Conservation (phyloP, 2,888 invertebrate genomes). For the Drosophila barbarae region DNA sequence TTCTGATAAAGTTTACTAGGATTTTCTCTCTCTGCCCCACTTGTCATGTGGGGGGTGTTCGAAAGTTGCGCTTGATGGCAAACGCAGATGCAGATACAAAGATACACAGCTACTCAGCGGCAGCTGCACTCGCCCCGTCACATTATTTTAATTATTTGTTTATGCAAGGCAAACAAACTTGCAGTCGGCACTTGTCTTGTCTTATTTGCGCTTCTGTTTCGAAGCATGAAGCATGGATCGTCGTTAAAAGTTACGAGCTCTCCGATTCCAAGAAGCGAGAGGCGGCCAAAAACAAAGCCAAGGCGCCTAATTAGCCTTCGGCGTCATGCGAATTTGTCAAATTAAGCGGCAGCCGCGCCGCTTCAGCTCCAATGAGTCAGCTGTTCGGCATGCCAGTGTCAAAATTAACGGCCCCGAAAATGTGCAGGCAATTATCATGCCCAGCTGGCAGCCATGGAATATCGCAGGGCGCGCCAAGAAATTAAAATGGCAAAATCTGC, state of each 20-base stretch:
- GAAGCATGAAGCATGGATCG: slow-evolving; percentile 28
- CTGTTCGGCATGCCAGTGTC: slow-evolving; percentile 51
- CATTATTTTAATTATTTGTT: slow-evolving; percentile 75
- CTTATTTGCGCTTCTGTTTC: slow-evolving; percentile 16
- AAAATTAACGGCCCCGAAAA: slow-evolving; percentile 51
- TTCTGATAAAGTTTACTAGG: slow-evolving; percentile 16
- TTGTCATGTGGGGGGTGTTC: slow-evolving; percentile 26
- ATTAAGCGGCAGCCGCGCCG: slow-evolving; percentile 57
- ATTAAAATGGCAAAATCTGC: slow-evolving; percentile 34
- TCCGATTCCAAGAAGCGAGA: slow-evolving; percentile 50
- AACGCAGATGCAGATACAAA: slow-evolving; percentile 56
- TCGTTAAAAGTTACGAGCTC: slow-evolving; percentile 60
- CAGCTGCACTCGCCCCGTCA: slow-evolving; percentile 47
- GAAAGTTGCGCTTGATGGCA: slow-evolving; percentile 59
- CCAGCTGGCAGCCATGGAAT: slow-evolving; percentile 26
- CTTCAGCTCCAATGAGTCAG: slow-evolving; percentile 44
- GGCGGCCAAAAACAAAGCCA: slow-evolving; percentile 38
- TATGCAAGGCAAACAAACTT: slow-evolving; percentile 69
- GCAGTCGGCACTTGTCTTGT: slow-evolving; percentile 61
- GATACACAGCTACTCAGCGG: slow-evolving; percentile 35
- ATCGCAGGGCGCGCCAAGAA: slow-evolving; percentile 23
- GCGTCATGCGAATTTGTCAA: slow-evolving; percentile 74
- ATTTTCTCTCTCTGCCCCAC: slow-evolving; percentile 1
- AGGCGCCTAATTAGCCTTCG: slow-evolving; percentile 62
- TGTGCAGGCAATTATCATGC: slow-evolving; percentile 67